Conservation (phyloP, 2,797 vertebrate species). For the Lateolabrax maculatus region DNA sequence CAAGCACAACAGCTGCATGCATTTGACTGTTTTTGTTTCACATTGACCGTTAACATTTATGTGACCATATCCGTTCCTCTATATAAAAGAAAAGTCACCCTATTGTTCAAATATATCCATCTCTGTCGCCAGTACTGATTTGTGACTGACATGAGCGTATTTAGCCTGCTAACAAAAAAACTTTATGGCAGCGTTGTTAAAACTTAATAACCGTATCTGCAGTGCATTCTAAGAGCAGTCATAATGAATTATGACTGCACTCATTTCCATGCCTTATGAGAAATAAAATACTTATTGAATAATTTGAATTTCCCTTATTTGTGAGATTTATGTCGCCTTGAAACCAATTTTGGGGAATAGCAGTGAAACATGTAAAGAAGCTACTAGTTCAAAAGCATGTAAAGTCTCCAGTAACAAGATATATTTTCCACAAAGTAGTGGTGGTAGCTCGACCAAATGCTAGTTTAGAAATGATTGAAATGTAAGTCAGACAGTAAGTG, state of each 20-base stretch:
- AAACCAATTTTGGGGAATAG: background rate
- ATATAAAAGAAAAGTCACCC: constrained; percentile 36
- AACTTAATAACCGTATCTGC: constrained; percentile 36
- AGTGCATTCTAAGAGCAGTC: constrained; percentile 7
- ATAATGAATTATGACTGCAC: constrained; percentile 22
- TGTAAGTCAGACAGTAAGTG: background rate
- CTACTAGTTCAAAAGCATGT: background rate
- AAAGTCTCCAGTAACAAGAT: background rate
- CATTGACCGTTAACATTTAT: constrained; percentile 7
- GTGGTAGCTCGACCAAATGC: background rate
- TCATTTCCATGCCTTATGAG: constrained; percentile 5
- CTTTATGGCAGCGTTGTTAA: constrained; percentile 37
- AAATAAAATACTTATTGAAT: background rate
- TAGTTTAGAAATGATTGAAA: background rate
- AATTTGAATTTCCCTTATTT: background rate
- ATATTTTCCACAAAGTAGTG: background rate
- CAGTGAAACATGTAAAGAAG: background rate
- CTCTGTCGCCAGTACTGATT: constrained; percentile 30
- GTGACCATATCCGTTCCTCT: constrained; percentile 14
- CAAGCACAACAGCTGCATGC: background rate
- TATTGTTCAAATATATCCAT: constrained; percentile 30
- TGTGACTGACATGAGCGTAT: constrained; percentile 46
- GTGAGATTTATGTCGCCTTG: background rate
- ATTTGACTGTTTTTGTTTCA: constrained; percentile 12
- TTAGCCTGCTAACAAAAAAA: constrained; percentile 49